Evolutionary conservation across 2,888 invertebrate genomes (phyloP), one percentile per base, ranked within the genome.

Genomic region (Cephus rjabovi): DNA sequence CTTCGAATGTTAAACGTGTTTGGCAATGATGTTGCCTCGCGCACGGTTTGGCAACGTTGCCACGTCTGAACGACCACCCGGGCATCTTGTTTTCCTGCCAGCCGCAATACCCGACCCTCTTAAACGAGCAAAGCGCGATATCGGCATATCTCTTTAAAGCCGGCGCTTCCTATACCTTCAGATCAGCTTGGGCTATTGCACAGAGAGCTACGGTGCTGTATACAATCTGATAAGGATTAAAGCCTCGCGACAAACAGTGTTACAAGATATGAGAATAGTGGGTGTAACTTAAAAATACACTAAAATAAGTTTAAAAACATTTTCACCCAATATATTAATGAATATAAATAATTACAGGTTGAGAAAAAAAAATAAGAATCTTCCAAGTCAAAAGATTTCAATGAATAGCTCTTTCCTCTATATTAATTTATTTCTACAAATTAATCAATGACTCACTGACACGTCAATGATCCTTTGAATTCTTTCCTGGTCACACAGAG

Each of bases 121-220:
- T 81, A 86, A 83, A 81, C 81, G 76, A 76, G 81, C 74, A 33
- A 31, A 75, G 71, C 74, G 79, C 81, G 87, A 87, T 85, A 87
- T 82, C 77, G 75, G 69, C 77, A 82, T 86, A 87, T 87, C 86
- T 79, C 82, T 83, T 86, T 83, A 86, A 86, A 83, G 76, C 74
- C 35, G 35, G 73, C 31, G 56, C 56, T 56, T 56, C 56, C 56
- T 23, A 56, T 2, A 23, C 56, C 23, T 56, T 56, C 23, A 1
- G 23, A 56, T 56, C 23, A 56, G 56, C 56, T 56, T 56, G 6
- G 23, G 34, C 34, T 2, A 9, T 23, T 35, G 12, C 1, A 56
- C 15, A 23, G 23, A 23, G 56, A 1, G 23, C 9, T 2, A 56
- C 23, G 23, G 1, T 2, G 56, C 9, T 9, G 6, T 56, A 23